Evolutionary conservation across 2,888 invertebrate species (phyloP), one percentile per base, ranked within the genome.

Genomic region (Ferdinandea cuprea): DNA sequence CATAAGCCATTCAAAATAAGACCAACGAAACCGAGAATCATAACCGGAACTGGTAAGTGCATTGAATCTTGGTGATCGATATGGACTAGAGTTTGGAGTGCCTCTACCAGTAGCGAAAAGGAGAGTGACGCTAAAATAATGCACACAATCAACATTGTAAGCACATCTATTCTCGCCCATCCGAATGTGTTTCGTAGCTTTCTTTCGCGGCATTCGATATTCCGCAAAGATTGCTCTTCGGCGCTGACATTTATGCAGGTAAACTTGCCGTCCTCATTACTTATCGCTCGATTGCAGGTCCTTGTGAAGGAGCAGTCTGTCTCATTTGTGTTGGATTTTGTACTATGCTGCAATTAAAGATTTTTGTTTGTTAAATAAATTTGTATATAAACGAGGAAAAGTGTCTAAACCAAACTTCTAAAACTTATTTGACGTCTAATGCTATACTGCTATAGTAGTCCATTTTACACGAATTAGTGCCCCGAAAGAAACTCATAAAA

Each of bases 151-250:
- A 97, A 91, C 92, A 96, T 94, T 44, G 95, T 95, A 6, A 97
- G 92, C n/a, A 97, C 95, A 87, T 97, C 97, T 61, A 97, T 95
- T 85, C 97, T 93, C 2, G 97, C 96, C 97, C 97, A 97, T 7
- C 97, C 97, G 87, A 98, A 98, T 0, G 97, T 98, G 89, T 97
- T 97, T 80, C 95, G 94, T 73, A 97, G 92, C 85, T 92, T 92
- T 37, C 92, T 91, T 86, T 95, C 95, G 3, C 90, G 93, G 86
- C 88, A 92, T 87, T 89, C 86, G 35, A 77, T 83, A n/a, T 63
- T 68, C 8, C 63, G 77, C 19, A 77, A n/a, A 0, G 83, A 72
- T 30, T 77, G 54, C 48, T 72, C 77, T 28, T 77, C 83, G 42
- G 32, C n/a, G 8, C 59, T 77, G 0, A 76, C 21, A 40, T 71